Conservation (phyloP, 2,797 vertebrate genomes). For the Pseudochaenichthys georgianus region DNA sequence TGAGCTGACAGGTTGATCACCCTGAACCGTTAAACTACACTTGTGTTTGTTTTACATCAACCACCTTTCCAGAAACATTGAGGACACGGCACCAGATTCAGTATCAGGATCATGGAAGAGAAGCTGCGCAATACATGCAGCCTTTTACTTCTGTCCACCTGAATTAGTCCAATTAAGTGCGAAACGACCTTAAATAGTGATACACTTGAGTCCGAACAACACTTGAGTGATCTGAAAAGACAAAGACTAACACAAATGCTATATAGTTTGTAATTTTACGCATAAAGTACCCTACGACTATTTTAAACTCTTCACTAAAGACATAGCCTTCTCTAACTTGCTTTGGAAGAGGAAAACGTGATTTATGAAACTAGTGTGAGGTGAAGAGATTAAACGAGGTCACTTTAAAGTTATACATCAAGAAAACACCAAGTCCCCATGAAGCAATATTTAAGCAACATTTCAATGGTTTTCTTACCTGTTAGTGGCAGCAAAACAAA, state of each 20-base stretch:
- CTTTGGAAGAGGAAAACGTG: not conserved
- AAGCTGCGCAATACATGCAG: not conserved
- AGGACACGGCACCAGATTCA: too few relatives aligned
- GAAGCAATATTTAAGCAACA: not conserved
- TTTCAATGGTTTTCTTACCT: slow-evolving; percentile 69
- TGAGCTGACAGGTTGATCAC: not conserved
- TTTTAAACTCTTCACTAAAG: not conserved
- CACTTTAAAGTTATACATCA: not conserved
- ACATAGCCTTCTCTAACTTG: not conserved
- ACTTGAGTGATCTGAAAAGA: not conserved
- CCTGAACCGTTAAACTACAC: slow-evolving; percentile 28
- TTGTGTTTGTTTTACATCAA: not conserved
- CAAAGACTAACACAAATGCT: not conserved
- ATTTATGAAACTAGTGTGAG: not conserved
- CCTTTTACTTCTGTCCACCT: not conserved
- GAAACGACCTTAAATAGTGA: not conserved
- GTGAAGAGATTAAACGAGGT: not conserved
- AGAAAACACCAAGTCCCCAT: too few relatives aligned
- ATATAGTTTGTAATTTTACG: not conserved
- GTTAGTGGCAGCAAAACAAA: slow-evolving; percentile 63
- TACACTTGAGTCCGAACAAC: not conserved
- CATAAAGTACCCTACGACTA: not conserved
- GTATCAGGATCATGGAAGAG: not conserved
- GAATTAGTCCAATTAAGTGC: not conserved
- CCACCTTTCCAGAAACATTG: not conserved